Base-by-base conservation (phyloP, 2,113 vertebrate species). In the Synodontis membranacea region DNA sequence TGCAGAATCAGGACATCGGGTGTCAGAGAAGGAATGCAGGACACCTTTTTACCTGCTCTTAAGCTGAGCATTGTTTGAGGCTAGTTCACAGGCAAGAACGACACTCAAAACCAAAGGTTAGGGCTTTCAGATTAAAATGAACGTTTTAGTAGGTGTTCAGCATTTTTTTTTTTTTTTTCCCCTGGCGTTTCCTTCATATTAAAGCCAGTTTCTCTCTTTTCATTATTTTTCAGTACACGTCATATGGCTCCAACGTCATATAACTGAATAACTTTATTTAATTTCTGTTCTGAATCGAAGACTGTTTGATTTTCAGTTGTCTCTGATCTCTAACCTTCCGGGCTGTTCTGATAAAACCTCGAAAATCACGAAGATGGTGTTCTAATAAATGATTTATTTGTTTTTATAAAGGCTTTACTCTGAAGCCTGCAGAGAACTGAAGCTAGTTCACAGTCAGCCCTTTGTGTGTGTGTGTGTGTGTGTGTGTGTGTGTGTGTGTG, bases 1-100 rank as follows among this genome's bases (percentile, higher is more conserved):
- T 90, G 81, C 68, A 85, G 80, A 90, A 92, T 60, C 86, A 84
- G 89, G 87, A 72, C 62, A 75, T 91, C 87, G 79, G 84, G 83
- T 90, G 91, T 87, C 85, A 86, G 83, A 15, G 23, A 62, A 86
- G 88, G 34, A 88, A 91, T 70, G 54, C 62, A 84, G 86, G 25
- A 80, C 28, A 52, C 62, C 21, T 46, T 14, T 88, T 60, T 46
- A 85, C 82, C 76, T 70, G 60, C 58, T 60, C 21, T 80, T 87
- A 86, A 85, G 58, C 66, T 68, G 37, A 78, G 79, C 80, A 68
- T 87, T 88, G 80, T 88, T 64, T 84, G 31, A 6, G 17, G 15
- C 37, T 44, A 37, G 10, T 88, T 89, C 86, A 85, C 54, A 78
- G 70, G 52, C 9, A 75, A 54, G 46, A 83, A 56, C 44, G 64